These are phyloP conservation scores for Tringa solitaria DNA, from an alignment of 2,113 vertebrate genomes.

Conservation along the genomic window DNA sequence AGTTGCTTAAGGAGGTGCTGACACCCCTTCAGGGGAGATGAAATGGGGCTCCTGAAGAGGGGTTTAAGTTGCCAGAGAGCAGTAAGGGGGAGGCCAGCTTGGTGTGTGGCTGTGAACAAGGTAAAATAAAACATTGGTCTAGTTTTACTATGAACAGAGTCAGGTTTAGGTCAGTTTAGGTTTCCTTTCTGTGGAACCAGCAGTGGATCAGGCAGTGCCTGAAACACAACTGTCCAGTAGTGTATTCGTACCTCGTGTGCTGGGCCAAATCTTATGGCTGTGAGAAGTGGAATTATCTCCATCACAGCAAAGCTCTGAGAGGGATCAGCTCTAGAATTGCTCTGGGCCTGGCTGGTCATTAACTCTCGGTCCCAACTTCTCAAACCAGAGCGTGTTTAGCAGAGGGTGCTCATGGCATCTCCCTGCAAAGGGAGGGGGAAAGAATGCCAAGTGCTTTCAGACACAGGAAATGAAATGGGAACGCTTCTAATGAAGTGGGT, in stretches of 20 bases:
- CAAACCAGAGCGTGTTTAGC: accelerated
- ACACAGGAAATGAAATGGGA: constrained; percentile 40
- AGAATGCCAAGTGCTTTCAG: background rate
- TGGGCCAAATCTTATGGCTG: background rate
- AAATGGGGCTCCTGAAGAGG: background rate
- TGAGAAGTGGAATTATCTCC: background rate
- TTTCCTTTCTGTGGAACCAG: background rate
- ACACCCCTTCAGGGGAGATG: background rate
- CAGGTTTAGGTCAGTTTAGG: background rate
- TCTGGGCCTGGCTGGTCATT: background rate
- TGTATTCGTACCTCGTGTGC: background rate
- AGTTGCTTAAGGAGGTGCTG: background rate
- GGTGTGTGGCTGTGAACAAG: accelerated
- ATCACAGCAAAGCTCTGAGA: background rate
- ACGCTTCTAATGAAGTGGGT: constrained; percentile 7
- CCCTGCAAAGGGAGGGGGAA: background rate
- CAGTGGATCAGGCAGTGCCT: background rate
- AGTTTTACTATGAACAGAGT: background rate
- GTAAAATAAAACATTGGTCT: background rate
- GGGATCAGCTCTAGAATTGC: background rate
- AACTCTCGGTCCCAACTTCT: background rate
- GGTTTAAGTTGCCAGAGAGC: background rate
- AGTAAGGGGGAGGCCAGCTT: background rate
- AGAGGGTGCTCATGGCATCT: background rate
- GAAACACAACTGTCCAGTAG: background rate